Percentiles rank a stretch among this genome's conserved stretches.
Evolutionary conservation across 2,797 vertebrate species (phyloP).

Genomic region (Rhynchotus rufescens): DNA sequence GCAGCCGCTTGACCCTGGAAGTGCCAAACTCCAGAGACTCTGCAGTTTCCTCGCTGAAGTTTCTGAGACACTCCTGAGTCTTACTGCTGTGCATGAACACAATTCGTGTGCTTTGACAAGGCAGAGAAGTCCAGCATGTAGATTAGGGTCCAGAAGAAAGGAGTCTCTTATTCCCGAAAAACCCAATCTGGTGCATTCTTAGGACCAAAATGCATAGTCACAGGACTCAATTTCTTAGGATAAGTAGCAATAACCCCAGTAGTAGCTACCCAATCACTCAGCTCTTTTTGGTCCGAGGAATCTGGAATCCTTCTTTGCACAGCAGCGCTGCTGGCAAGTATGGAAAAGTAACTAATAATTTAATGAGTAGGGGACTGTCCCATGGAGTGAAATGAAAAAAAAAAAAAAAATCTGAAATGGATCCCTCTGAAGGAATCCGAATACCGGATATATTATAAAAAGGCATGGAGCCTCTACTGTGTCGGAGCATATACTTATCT

Average conservation of each 20-base stretch:
- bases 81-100: background rate
- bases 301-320: background rate
- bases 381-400: background rate
- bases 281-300: background rate
- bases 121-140: background rate
- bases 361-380: background rate
- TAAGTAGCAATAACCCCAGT: background rate
- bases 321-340: background rate
- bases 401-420: background rate
- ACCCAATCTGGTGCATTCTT: background rate
- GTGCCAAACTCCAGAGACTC: background rate
- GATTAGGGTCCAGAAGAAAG: background rate
- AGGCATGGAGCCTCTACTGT: rapidly evolving
- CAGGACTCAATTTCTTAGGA: background rate
- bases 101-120: background rate
- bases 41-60: background rate
- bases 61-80: background rate
- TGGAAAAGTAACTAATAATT: background rate
- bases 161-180: background rate
- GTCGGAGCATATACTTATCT: background rate
- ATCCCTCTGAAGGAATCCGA: background rate
- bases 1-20: background rate
- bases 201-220: background rate
- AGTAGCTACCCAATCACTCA: background rate
- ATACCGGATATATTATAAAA: background rate